Conservation (phyloP, 1,140 invertebrate species). For the Lysiphlebus fabarum region DNA sequence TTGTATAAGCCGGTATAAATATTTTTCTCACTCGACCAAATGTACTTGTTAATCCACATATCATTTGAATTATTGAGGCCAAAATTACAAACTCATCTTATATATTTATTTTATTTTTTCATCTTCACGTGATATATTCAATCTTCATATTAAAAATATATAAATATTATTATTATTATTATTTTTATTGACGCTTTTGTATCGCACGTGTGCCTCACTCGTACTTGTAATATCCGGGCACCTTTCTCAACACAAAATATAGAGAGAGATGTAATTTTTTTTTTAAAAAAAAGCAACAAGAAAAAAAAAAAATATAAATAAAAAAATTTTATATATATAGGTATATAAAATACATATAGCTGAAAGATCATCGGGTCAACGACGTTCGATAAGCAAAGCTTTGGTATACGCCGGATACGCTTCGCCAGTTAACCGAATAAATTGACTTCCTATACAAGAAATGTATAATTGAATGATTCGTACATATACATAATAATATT, state of each 20-base stretch:
- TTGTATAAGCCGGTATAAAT: neutral
- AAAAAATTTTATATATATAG: neutral
- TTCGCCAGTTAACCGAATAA: slow-evolving; percentile 18
- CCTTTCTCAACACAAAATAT: slow-evolving; percentile 1
- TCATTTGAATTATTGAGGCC: slow-evolving; percentile 12
- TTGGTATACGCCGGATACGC: slow-evolving; percentile 5
- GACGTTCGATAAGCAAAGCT: slow-evolving; percentile 8
- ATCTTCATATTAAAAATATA: too few relatives aligned
- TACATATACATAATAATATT: slow-evolving; percentile 5
- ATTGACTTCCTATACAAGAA: slow-evolving; percentile 23
- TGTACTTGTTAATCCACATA: neutral
- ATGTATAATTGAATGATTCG: slow-evolving; percentile 27
- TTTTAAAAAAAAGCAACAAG: slow-evolving; percentile 2
- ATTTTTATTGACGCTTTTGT: slow-evolving; percentile 1
- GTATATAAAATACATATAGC: neutral
- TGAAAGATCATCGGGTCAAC: slow-evolving; percentile 16
- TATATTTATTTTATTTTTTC: too few relatives aligned
- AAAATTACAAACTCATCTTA: slow-evolving; percentile 2
- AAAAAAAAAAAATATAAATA: neutral
- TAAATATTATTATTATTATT: too few relatives aligned
- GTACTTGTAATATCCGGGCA: neutral
- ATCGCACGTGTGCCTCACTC: slow-evolving; percentile 14
- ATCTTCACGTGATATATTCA: too few relatives aligned
- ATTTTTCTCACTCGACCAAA: neutral
- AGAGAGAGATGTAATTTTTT: neutral